Evolutionary conservation across 1,140 invertebrate species (phyloP), one percentile per base, ranked within the genome.

Genomic region (Tetramorium alpestre): DNA sequence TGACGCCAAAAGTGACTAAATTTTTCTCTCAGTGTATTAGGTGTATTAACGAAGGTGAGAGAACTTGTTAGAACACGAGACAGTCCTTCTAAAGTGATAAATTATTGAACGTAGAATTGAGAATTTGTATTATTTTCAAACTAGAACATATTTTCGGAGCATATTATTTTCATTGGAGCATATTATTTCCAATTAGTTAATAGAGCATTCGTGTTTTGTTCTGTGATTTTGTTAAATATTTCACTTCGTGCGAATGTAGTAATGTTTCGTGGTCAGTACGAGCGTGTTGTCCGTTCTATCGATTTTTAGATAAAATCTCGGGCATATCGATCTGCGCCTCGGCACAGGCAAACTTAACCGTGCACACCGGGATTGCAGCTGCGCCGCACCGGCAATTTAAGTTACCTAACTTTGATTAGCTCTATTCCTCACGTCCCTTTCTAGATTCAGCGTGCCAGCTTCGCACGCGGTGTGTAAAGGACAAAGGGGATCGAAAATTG

Each of bases 331-430:
- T 75, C 28, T 58, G 38, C 3, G 2, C 56, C 13, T 33, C 11
- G 38, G 18, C 51, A 33, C 33, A 60, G 11, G 41, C 65, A 47
- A 62, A 73, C 28, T 47, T 33, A 16, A 1, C 44, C 33, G 51
- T 60, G 44, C 69, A 60, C 54, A 41, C 58, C 51, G 62, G n/a
- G 54, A 33, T 70, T 56, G 64, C 77, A 70, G 22, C n/a, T 49
- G 44, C 80, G 25, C 69, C n/a, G 51, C 60, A 44, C 18, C 80
- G 54, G 13, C 56, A 73, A 84, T 84, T 73, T 73, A 60, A 84
- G 41, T 84, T 84, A 60, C 54, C 69, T 60, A 75, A 60, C 54
- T 73, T 82, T 44, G 54, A 72, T 73, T 73, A 75, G 7, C 5
- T 38, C 47, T 25, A 25, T 44, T 41, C n/a, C 60, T 38, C 28